phyloP scores from a whole-genome alignment of 2,113 vertebrate species.

The Hippolais icterina region DNA sequence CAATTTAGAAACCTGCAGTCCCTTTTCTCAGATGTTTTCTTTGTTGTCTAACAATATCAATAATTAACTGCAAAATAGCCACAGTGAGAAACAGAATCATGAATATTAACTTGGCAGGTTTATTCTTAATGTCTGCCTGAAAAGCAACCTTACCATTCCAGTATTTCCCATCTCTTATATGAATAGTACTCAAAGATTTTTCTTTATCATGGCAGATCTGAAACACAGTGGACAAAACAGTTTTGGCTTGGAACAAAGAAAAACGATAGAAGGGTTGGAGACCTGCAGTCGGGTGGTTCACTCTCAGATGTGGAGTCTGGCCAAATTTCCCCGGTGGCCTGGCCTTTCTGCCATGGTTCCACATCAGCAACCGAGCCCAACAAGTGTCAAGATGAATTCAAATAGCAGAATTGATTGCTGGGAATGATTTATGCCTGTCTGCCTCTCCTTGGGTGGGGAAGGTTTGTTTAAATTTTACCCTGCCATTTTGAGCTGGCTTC shows the following conservation, averaged over 20 bases:
- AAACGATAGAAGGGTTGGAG: not conserved
- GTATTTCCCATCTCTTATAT: not conserved
- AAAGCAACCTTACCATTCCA: not conserved
- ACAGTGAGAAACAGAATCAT: not conserved
- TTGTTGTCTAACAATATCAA: not conserved
- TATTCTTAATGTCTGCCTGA: not conserved
- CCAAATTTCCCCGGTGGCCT: conserved; percentile 83
- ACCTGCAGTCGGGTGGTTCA: conserved; percentile 29
- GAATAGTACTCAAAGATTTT: not conserved
- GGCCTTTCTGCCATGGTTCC: conserved; percentile 71
- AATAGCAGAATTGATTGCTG: conserved; percentile 71
- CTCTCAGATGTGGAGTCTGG: conserved; percentile 71
- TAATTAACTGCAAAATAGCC: not conserved
- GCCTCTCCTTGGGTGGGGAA: conserved; percentile 67
- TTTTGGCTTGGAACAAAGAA: conserved; percentile 21
- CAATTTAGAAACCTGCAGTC: not conserved
- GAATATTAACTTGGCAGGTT: not conserved
- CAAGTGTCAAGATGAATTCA: conserved; percentile 68
- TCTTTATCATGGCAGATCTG: not conserved
- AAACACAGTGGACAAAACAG: not conserved
- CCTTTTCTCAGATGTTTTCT: not conserved
- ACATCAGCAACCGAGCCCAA: conserved; percentile 70
- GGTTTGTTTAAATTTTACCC: conserved; percentile 78
- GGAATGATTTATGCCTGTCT: conserved; percentile 82
- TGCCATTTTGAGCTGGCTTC: conserved; percentile 69